phyloP scores from a whole-genome alignment of 2,888 invertebrate genomes.

The Drosophila parthenogenetica region DNA sequence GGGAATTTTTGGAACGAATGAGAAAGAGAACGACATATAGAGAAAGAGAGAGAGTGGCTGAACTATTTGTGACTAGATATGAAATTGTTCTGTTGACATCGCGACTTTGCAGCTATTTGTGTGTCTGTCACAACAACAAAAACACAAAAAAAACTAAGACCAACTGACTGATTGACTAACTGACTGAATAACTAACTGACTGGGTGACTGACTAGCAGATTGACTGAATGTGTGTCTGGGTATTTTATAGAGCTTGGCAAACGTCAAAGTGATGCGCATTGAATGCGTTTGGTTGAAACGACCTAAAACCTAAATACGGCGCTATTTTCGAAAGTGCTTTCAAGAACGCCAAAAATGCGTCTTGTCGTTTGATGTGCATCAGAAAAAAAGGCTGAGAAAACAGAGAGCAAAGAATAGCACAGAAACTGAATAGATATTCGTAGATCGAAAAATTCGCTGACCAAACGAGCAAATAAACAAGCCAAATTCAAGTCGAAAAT shows the following conservation, averaged over 20 bases:
- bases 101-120: constrained; percentile 41
- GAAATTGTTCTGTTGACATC: constrained; percentile 46
- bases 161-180: constrained; percentile 47
- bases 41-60: not conserved
- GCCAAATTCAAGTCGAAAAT: constrained; percentile 46
- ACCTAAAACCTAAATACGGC: constrained; percentile 78
- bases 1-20: constrained; percentile 18
- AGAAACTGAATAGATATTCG: constrained; percentile 8
- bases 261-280: constrained; percentile 72
- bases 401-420: constrained; percentile 3
- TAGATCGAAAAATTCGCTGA: constrained; percentile 33
- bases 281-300: constrained; percentile 65
- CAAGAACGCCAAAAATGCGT: constrained; percentile 66
- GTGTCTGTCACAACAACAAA: constrained; percentile 22
- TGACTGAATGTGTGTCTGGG: constrained; percentile 26
- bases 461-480: constrained; percentile 53
- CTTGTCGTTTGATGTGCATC: constrained; percentile 65
- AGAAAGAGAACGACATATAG: too few relatives aligned
- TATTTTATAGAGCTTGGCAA: constrained; percentile 65
- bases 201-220: constrained; percentile 16
- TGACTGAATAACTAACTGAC: constrained; percentile 36
- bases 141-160: constrained; percentile 9
- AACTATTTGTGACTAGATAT: constrained; percentile 46
- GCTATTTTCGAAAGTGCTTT: constrained; percentile 70
- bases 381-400: constrained; percentile 8